Evolutionary conservation across 1,140 invertebrate genomes (phyloP).

Genomic region (Nasonia longicornis): DNA sequence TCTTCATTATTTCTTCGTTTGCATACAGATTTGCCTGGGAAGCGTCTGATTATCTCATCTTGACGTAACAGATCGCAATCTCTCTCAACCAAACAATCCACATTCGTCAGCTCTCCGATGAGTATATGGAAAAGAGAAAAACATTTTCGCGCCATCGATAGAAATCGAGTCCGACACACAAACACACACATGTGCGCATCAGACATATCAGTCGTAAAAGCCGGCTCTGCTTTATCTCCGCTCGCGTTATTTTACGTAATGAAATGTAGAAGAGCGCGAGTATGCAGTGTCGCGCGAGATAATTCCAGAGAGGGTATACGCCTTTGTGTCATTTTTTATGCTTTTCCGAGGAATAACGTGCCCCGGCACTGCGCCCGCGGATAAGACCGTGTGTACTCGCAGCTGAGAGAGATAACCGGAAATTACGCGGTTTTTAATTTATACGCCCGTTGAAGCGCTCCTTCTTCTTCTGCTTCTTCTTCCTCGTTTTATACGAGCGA

Average conservation of each 20-base stretch:
- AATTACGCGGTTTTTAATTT: neutral
- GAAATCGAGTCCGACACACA: too few relatives aligned
- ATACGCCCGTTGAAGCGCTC: neutral
- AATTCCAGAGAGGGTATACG: neutral
- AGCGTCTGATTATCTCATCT: neutral
- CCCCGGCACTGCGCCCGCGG: too few relatives aligned
- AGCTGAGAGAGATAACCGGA: neutral
- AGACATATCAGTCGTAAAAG: too few relatives aligned
- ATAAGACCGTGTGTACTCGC: too few relatives aligned
- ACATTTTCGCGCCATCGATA: too few relatives aligned
- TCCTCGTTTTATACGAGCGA: neutral
- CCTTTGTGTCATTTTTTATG: conserved; percentile 1
- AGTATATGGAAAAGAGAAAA: too few relatives aligned
- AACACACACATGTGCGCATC: too few relatives aligned
- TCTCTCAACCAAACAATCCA: too few relatives aligned
- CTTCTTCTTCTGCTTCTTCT: too few relatives aligned
- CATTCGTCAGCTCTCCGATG: too few relatives aligned
- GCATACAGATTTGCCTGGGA: neutral
- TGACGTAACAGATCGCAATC: neutral
- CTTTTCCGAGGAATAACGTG: neutral
- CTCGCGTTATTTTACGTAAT: neutral
- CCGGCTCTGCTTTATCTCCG: too few relatives aligned
- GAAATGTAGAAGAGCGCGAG: neutral
- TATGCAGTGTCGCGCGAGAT: neutral
- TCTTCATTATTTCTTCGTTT: neutral